Conservation (phyloP, 1,140 invertebrate species). For the Dendrolimus kikuchii region DNA sequence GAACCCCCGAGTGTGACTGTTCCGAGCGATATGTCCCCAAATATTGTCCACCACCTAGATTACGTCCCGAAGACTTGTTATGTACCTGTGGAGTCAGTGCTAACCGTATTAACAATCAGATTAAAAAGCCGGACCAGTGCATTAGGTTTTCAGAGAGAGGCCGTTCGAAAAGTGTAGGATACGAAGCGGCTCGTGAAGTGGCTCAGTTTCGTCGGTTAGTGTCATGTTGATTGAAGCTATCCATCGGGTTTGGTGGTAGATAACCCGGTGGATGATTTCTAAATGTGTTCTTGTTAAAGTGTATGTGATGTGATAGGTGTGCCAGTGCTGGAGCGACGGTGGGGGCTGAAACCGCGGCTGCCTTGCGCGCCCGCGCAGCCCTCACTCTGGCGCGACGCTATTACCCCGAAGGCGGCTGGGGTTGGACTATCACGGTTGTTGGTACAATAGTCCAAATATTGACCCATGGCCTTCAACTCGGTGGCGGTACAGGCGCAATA, state of each 20-base stretch:
- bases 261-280: slow-evolving; percentile 20
- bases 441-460: slow-evolving; percentile 78
- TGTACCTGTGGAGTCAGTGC: slow-evolving; percentile 48
- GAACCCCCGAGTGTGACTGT: slow-evolving; percentile 53
- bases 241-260: slow-evolving; percentile 9
- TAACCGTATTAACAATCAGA: slow-evolving; percentile 21
- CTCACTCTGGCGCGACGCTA: slow-evolving; percentile 76
- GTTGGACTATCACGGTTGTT: slow-evolving; percentile 82
- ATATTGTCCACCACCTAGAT: slow-evolving; percentile 20
- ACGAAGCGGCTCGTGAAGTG: slow-evolving; percentile 60
- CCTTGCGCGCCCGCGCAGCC: slow-evolving; percentile 58
- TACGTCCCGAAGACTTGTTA: slow-evolving; percentile 33
- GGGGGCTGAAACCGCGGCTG: slow-evolving; percentile 59
- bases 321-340: slow-evolving; percentile 59
- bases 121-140: slow-evolving; percentile 25
- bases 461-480: slow-evolving; percentile 77
- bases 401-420: slow-evolving; percentile 88
- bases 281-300: slow-evolving; percentile 23
- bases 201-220: slow-evolving; percentile 66
- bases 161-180: slow-evolving; percentile 64
- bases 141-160: slow-evolving; percentile 45
- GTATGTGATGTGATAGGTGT: slow-evolving; percentile 47
- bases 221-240: slow-evolving; percentile 19
- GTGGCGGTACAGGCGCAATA: slow-evolving; percentile 53
- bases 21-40: slow-evolving; percentile 32